Conservation (phyloP, 2,113 vertebrate genomes). For the Atlantisia rogersi region DNA sequence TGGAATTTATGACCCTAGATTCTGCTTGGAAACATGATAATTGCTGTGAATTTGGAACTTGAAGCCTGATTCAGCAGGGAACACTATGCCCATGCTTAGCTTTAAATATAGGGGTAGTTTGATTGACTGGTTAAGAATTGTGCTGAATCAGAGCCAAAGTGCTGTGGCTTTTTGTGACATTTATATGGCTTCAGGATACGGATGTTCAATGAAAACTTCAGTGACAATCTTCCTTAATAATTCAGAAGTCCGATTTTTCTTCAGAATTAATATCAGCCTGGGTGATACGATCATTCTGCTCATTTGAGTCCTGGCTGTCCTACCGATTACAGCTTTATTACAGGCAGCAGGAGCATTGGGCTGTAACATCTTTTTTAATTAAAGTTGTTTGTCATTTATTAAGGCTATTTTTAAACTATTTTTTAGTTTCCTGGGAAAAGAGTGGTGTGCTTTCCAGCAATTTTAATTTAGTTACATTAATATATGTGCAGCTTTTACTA, state of each 20-base stretch:
- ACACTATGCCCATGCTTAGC: background rate
- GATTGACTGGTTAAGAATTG: slow-evolving; percentile 21
- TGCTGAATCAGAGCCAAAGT: slow-evolving; percentile 13
- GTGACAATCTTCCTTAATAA: slow-evolving; percentile 41
- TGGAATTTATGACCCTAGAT: background rate
- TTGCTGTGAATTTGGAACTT: background rate
- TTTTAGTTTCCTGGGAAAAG: background rate
- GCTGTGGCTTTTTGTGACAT: slow-evolving; percentile 22
- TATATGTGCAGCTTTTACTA: background rate
- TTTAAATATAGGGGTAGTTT: background rate
- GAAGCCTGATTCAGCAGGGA: background rate
- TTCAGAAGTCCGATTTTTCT: slow-evolving; percentile 21
- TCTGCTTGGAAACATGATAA: background rate
- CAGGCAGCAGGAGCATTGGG: background rate
- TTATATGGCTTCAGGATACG: background rate
- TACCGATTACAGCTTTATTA: slow-evolving; percentile 12
- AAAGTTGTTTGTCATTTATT: background rate
- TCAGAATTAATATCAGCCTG: slow-evolving; percentile 17
- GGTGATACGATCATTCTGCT: slow-evolving; percentile 20
- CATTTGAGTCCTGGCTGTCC: background rate
- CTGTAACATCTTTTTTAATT: background rate
- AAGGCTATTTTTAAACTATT: background rate
- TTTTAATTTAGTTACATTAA: background rate
- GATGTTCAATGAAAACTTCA: slow-evolving; percentile 41
- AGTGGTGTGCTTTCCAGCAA: background rate